Evolutionary conservation across 2,113 vertebrate species (phyloP).

Genomic region (Sebastes schlegelii): DNA sequence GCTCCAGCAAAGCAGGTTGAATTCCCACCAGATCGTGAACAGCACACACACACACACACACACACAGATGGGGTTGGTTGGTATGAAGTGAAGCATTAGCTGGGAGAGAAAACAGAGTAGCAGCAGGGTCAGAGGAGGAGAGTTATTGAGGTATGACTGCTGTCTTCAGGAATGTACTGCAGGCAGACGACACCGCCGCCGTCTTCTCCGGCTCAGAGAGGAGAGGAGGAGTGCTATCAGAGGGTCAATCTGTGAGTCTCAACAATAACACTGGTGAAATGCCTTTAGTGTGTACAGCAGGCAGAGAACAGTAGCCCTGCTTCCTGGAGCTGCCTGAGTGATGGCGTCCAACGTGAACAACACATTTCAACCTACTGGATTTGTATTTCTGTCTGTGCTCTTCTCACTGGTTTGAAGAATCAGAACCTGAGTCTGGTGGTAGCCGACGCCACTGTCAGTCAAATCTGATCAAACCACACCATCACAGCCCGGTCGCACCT

Average conservation of each 20-base stretch:
- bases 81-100: constrained; percentile 38
- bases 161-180: constrained; percentile 68
- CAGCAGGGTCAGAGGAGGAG: constrained; percentile 31
- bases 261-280: constrained; percentile 17
- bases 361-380: too few relatives aligned
- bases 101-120: constrained; percentile 24
- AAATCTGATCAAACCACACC: not conserved
- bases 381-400: not conserved
- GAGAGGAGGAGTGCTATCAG: constrained; percentile 29
- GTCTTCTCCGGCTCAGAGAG: constrained; percentile 6
- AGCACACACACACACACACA: not conserved
- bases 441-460: not conserved
- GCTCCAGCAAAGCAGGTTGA: constrained; percentile 19
- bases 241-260: constrained; percentile 44
- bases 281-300: constrained; percentile 6
- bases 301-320: not conserved
- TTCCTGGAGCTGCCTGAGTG: not conserved
- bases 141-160: constrained; percentile 58
- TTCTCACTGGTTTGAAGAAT: not conserved
- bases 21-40: constrained; percentile 24
- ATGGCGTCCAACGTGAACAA: not conserved
- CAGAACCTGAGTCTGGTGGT: not conserved
- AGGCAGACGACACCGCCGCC: constrained; percentile 32
- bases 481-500: not conserved
- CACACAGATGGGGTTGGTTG: constrained; percentile 39